Base-by-base conservation (phyloP, 2,888 invertebrate genomes). In the Neelides folsomi region DNA sequence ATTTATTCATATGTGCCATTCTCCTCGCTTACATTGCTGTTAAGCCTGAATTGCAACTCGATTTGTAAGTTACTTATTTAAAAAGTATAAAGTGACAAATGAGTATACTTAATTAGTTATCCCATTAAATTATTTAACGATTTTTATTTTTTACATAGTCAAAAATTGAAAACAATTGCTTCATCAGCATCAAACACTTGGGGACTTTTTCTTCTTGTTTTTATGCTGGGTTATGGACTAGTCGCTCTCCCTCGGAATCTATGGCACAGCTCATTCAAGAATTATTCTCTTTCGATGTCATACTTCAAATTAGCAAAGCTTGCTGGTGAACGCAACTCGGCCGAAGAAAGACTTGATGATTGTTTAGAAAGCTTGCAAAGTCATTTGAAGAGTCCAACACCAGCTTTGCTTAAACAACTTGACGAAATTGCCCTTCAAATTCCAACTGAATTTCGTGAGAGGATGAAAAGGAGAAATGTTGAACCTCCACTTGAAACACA, bases 121-220 rank as follows among this genome's bases (percentile, higher is more conserved):
- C 43, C 36, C 55, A 34, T 47, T 46, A 36, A 50, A 36, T 39
- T 42, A 52, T 37, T 56, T 34, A 49, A n/a, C 15, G 4, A 35
- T 13, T 16, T n/a, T 47, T 35, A 27, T 10, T 51, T 35, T 8
- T 49, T 42, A 18, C 36, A 2, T 19, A 43, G 83, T 65, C 78
- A 79, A 53, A 89, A 94, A 70, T 75, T 98, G 36, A 97, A 95
- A 73, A 87, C 93, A 0, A 93, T 99, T 62, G 90, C 95, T 19
- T 92, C 97, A 3, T 92, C 95, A 13, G 97, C 98, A 2, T 94
- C 94, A 67, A 99, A 99, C 70, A 98, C 98, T 0, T 99, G 98
- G 98, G 98, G 98, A 52, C 74, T 99, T 49, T 93, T 97, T 70
- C 74, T 98, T 34, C 74, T 99, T 45, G 89, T 98, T 44, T 73